These are phyloP conservation scores for Brenthis daphne DNA, from an alignment of 2,888 invertebrate species.

Conservation along the genomic window DNA sequence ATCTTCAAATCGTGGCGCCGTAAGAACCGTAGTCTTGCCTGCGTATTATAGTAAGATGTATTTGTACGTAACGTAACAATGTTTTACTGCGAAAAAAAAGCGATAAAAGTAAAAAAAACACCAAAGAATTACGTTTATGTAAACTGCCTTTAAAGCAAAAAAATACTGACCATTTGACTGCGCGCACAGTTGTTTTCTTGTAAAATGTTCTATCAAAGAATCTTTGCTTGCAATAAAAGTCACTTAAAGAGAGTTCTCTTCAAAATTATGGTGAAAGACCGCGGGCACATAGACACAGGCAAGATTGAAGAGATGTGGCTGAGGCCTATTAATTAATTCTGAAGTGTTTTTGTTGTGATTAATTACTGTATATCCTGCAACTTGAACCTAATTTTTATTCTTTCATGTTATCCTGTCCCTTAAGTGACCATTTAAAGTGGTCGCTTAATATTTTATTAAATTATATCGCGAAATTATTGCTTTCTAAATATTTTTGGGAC, in stretches of 20 bases:
- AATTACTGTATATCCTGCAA: no score
- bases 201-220: constrained; percentile 39
- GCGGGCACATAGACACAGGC: constrained; percentile 38
- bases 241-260: constrained; percentile 52
- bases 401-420: no score
- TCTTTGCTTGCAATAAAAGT: constrained; percentile 55
- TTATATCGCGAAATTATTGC: no score
- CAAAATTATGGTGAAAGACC: constrained; percentile 53
- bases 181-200: constrained; percentile 37
- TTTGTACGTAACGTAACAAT: neutral
- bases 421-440: no score
- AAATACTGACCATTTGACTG: constrained; percentile 9
- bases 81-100: constrained; percentile 1
- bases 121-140: constrained; percentile 13
- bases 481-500: no score
- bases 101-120: constrained; percentile 3
- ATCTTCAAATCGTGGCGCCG: no score
- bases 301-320: constrained; percentile 59
- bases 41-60: neutral
- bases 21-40: no score
- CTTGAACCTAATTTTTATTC: no score
- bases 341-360: constrained; percentile 25
- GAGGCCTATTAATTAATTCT: constrained; percentile 57
- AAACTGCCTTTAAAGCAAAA: constrained; percentile 10
- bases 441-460: no score